Evolutionary conservation across 2,113 vertebrate species (phyloP).

Genomic region (Chrysochloris asiatica): DNA sequence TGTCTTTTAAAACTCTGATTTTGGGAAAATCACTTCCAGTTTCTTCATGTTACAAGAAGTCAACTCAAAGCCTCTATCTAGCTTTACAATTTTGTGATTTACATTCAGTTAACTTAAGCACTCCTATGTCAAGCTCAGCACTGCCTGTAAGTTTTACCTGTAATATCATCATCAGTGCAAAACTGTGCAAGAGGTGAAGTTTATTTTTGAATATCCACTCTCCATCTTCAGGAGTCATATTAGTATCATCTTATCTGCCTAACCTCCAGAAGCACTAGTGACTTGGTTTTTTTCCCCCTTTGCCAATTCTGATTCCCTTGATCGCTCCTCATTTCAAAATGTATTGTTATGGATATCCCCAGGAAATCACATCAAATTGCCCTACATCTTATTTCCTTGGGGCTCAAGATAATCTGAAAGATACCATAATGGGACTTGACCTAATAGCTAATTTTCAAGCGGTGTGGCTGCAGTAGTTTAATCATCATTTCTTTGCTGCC

Average conservation of each 20-base stretch:
- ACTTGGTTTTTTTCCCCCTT: too few relatives aligned
- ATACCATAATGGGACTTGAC: background rate
- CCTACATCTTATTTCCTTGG: background rate
- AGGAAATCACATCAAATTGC: slow-evolving; percentile 18
- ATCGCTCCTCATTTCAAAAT: background rate
- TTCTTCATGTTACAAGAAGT: slow-evolving; percentile 56
- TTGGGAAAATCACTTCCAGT: slow-evolving; percentile 49
- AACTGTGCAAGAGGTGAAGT: slow-evolving; percentile 70
- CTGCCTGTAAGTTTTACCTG: slow-evolving; percentile 54
- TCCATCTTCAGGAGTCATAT: background rate
- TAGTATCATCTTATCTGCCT: background rate
- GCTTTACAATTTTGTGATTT: slow-evolving; percentile 51
- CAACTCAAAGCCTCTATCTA: slow-evolving; percentile 63
- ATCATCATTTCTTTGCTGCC: slow-evolving; percentile 31
- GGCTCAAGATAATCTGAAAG: slow-evolving; percentile 6
- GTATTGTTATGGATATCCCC: slow-evolving; percentile 29
- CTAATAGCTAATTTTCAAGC: background rate
- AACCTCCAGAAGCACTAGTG: background rate
- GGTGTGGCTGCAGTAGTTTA: background rate
- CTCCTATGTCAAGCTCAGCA: slow-evolving; percentile 38
- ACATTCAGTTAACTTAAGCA: slow-evolving; percentile 60
- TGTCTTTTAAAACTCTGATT: slow-evolving; percentile 43
- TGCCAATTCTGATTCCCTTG: background rate
- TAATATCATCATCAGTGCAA: slow-evolving; percentile 60
- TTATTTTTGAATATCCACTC: slow-evolving; percentile 21